Evolutionary conservation across 1,140 invertebrate genomes (phyloP).

Genomic region (Mamestra configurata): DNA sequence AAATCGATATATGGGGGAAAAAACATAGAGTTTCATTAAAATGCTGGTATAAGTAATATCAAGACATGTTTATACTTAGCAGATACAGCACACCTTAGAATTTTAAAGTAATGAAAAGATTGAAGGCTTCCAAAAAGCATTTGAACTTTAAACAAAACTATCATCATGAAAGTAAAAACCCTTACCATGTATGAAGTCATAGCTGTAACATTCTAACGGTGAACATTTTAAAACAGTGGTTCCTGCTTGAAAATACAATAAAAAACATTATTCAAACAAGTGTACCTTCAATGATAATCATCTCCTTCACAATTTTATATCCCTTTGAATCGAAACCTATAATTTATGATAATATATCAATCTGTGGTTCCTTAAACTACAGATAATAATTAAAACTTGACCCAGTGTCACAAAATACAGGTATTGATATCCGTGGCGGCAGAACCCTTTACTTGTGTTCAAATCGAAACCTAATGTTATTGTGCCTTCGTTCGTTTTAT

Average conservation of each 20-base stretch:
- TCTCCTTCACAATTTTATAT: constrained; percentile 25
- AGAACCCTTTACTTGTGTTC: constrained; percentile 62
- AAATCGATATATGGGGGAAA: too few relatives aligned
- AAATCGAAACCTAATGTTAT: constrained; percentile 60
- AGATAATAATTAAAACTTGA: constrained; percentile 69
- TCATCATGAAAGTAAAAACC: too few relatives aligned
- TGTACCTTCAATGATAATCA: neutral
- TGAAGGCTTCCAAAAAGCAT: too few relatives aligned
- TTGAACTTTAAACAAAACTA: too few relatives aligned
- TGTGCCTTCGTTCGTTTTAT: constrained; percentile 62
- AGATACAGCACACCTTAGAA: too few relatives aligned
- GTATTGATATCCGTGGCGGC: constrained; percentile 60
- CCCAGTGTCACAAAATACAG: constrained; percentile 67
- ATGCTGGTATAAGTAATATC: too few relatives aligned
- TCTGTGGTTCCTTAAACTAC: constrained; percentile 46
- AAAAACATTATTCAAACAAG: constrained; percentile 18
- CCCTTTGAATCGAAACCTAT: constrained; percentile 52
- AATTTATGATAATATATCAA: constrained; percentile 73
- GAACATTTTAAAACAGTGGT: neutral
- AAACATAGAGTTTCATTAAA: too few relatives aligned
- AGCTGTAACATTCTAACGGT: too few relatives aligned
- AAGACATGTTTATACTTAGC: too few relatives aligned
- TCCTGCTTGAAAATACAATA: neutral
- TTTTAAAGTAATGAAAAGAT: too few relatives aligned
- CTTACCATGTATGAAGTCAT: too few relatives aligned